A percentile compares a stretch with the other conserved stretches of the same genome.
Conservation (phyloP, 2,888 invertebrate genomes). For the Acanthopleura granulata region DNA sequence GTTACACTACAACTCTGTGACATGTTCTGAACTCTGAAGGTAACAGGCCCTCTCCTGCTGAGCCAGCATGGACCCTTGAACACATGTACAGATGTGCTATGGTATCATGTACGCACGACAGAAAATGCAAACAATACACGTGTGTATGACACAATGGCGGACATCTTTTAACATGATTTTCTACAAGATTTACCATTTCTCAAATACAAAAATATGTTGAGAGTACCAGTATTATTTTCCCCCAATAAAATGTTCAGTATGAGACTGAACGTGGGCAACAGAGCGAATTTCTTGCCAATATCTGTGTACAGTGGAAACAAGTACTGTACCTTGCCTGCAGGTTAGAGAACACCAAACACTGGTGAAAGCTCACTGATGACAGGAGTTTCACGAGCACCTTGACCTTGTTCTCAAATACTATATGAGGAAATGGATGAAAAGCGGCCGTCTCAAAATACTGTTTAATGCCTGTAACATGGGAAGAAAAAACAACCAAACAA, state of each 20-base stretch:
- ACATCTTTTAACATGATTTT: too few species aligned
- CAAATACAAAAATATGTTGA: too few species aligned
- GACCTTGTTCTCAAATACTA: conserved; percentile 65
- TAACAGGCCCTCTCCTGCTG: too few species aligned
- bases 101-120: too few species aligned
- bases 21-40: too few species aligned
- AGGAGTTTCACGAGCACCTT: conserved; percentile 74
- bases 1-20: too few species aligned
- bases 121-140: too few species aligned
- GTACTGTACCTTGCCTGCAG: conserved; percentile 78
- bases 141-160: too few species aligned
- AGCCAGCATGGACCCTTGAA: too few species aligned
- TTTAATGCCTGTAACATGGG: conserved; percentile 80
- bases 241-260: background rate
- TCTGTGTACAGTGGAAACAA: background rate
- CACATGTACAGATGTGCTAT: background rate
- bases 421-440: conserved; percentile 64
- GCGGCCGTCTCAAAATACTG: conserved; percentile 77
- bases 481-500: background rate
- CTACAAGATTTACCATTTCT: too few species aligned
- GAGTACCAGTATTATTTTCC: too few species aligned
- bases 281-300: background rate
- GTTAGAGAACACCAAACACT: conserved; percentile 92
- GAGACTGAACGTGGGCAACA: background rate
- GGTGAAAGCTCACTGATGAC: conserved; percentile 82